Evolutionary conservation across 2,888 invertebrate genomes (phyloP), one percentile per base, ranked within the genome.

Genomic region (Megamerina dolium): DNA sequence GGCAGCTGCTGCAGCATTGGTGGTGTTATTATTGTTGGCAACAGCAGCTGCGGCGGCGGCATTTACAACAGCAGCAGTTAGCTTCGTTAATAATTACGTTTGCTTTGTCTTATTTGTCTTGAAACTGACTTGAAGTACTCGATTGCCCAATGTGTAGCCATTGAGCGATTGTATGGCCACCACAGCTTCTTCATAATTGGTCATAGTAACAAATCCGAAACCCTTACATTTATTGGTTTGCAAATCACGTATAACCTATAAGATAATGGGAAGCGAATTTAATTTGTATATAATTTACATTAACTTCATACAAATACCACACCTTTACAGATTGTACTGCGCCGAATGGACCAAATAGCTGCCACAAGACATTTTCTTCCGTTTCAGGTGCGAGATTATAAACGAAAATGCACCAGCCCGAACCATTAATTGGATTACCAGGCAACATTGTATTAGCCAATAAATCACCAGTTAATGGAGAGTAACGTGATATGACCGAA

Each of bases 151-250:
- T 58, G 91, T 89, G 75, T 93, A 94, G 61, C 95, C 95, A 74
- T 96, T 95, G 67, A 96, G 79, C 51, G 91, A 90, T 74, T 93
- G 91, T 66, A 95, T 95, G 56, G 96, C 95, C 60, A 92, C 86
- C 46, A 93, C 85, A 40, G 95, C 92, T 74, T 96, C 95, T 68
- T 95, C 94, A 72, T 96, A 95, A 74, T 94, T 93, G 66, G 93
- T 93, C 95, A 96, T 96, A 51, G 94, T 95, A 55, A 96, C 94
- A 74, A 95, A 95, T 52, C 94, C 96, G 72, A 94, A 96, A 50
- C 96, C 96, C 78, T 94, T 95, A 78, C 95, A 96, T 75, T 96
- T 96, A 76, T 91, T 92, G 57, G 93, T 93, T 65, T 90, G 86
- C 63, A 90, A 82, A 78, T 95, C 94, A 65, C 92, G 85, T 70